phyloP scores from a whole-genome alignment of 2,888 invertebrate genomes.

The Argyresthia albistria region DNA sequence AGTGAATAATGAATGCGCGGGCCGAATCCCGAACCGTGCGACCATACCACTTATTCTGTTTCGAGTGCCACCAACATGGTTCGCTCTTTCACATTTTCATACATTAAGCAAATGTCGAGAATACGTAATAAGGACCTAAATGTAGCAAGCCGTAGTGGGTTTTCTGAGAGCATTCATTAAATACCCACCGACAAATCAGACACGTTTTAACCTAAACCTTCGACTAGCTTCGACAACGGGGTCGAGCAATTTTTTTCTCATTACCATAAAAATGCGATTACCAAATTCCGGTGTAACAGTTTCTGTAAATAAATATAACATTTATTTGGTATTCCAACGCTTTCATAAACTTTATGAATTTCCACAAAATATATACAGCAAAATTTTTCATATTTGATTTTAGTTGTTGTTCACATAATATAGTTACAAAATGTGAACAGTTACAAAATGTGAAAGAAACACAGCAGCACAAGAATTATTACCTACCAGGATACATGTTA shows the following conservation, averaged over 20 bases:
- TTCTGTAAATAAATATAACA: not conserved
- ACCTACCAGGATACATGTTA: too few species aligned
- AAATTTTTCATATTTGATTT: not conserved
- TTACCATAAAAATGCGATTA: constrained; percentile 4
- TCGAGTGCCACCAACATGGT: constrained; percentile 70
- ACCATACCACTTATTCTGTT: constrained; percentile 71
- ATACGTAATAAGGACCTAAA: constrained; percentile 65
- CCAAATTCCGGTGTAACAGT: not conserved
- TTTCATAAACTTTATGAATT: not conserved
- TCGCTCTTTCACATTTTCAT: constrained; percentile 70
- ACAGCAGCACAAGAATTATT: too few species aligned
- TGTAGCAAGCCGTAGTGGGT: constrained; percentile 48
- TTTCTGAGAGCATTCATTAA: constrained; percentile 47
- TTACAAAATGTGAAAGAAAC: too few species aligned
- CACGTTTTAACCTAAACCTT: constrained; percentile 23
- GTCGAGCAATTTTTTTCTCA: not conserved
- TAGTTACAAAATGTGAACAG: too few species aligned
- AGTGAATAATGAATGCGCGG: constrained; percentile 70
- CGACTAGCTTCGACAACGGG: constrained; percentile 9
- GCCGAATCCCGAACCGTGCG: constrained; percentile 63
- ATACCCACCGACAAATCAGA: constrained; percentile 39
- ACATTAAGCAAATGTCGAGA: constrained; percentile 69
- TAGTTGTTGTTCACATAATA: too few species aligned
- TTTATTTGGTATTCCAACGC: not conserved
- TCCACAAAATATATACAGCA: not conserved